Conservation (phyloP, 2,888 invertebrate genomes). For the Theretra japonica region DNA sequence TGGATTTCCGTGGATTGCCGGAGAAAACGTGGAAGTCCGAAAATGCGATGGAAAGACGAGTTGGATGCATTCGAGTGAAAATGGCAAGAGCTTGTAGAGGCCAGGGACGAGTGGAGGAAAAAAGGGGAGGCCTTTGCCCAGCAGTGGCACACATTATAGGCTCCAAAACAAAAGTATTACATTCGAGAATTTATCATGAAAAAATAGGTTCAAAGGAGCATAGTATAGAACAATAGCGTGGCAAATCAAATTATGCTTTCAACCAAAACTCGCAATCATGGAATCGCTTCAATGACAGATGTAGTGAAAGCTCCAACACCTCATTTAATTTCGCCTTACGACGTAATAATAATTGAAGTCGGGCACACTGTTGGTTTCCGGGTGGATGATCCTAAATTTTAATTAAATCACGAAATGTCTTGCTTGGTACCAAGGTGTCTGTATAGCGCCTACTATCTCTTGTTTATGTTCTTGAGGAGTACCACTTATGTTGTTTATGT, state of each 20-base stretch:
- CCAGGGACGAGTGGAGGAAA: no score
- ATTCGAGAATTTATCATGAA: no score
- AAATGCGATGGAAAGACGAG: no score
- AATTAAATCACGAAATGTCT: constrained; percentile 49
- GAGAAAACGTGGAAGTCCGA: no score
- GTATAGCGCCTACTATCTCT: not conserved
- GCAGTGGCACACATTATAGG: no score
- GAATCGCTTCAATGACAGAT: not conserved
- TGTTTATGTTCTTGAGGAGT: constrained; percentile 10
- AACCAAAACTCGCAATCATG: not conserved
- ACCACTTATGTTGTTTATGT: not conserved
- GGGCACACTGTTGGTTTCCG: constrained; percentile 45
- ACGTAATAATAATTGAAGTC: constrained; percentile 45
- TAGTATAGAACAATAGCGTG: not conserved
- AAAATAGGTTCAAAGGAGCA: no score
- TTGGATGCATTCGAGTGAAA: no score
- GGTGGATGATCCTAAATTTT: constrained; percentile 50
- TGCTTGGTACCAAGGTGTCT: constrained; percentile 23
- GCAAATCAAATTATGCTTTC: not conserved
- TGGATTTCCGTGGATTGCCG: no score
- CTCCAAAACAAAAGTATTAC: no score
- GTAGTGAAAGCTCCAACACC: not conserved
- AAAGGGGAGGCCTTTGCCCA: no score
- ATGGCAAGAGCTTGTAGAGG: no score
- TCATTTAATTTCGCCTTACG: constrained; percentile 17